Conservation (phyloP, 2,888 invertebrate genomes). For the Eueremaeus valkanovi region DNA sequence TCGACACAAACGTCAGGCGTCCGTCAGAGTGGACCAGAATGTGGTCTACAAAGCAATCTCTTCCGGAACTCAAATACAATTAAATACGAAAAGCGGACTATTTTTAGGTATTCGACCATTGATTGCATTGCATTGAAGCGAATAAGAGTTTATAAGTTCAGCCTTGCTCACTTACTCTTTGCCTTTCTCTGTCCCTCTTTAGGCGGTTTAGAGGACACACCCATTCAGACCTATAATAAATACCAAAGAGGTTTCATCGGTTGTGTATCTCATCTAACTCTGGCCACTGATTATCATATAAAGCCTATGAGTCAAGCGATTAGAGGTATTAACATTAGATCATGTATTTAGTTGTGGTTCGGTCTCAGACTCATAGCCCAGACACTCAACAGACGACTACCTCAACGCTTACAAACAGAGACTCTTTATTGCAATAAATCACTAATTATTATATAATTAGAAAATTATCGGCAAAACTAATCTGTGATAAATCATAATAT, state of each 20-base stretch:
- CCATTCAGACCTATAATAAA: slow-evolving; percentile 58
- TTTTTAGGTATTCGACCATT: slow-evolving; percentile 69
- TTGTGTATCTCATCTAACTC: slow-evolving; percentile 74
- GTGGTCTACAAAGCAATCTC: slow-evolving; percentile 74
- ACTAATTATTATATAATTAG: background rate
- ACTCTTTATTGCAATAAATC: slow-evolving; percentile 19
- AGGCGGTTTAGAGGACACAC: slow-evolving; percentile 78
- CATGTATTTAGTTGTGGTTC: slow-evolving; percentile 50
- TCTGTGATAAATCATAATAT: background rate
- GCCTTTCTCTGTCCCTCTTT: slow-evolving; percentile 49
- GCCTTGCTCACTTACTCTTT: background rate
- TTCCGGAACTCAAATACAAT: slow-evolving; percentile 75
- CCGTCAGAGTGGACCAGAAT: slow-evolving; percentile 81
- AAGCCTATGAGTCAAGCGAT: slow-evolving; percentile 61
- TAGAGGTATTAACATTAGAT: slow-evolving; percentile 57
- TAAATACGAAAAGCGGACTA: slow-evolving; percentile 80
- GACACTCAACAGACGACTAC: slow-evolving; percentile 21
- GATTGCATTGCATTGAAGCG: background rate
- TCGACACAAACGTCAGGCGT: slow-evolving; percentile 67
- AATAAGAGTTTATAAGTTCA: background rate
- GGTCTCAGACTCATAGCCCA: slow-evolving; percentile 8
- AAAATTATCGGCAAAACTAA: background rate
- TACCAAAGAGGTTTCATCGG: slow-evolving; percentile 72
- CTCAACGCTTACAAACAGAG: background rate
- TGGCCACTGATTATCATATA: slow-evolving; percentile 73